Base-by-base conservation (phyloP, 2,888 invertebrate genomes). In the Drosophila phalerata region DNA sequence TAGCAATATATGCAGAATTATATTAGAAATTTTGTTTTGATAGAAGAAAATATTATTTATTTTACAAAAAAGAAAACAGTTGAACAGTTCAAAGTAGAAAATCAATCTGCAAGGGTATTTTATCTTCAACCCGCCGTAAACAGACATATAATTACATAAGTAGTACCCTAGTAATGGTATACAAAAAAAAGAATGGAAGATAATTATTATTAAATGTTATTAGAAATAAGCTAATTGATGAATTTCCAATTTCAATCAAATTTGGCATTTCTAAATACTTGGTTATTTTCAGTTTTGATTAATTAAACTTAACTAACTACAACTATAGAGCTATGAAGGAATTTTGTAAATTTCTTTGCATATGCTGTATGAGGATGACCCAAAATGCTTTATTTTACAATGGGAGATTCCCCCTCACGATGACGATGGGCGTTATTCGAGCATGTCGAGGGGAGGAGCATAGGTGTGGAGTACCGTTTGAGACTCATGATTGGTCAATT, bases 401-500 rank as follows among this genome's bases (percentile, higher is more conserved):
- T 48, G 47, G 42, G 55, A 49, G 11, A 63, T 37, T 43, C 62
- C 52, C 52, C 53, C 48, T 37, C 32, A 52, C 58, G 15, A 56
- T 57, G 47, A 10, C 48, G 57, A 48, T 40, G 66, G 66, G 66
- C 62, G 62, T 62, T 34, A 15, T 49, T 43, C 37, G 19, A 48
- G 25, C 48, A 15, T 37, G 40, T 15, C 40, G 42, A 28, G 19
- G 62, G 67, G 63, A 22, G 67, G 67, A 67, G 63, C 67, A 17
- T 42, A 30, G n/a, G 11, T 32, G 19, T 56, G 17, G n/a, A 56
- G 55, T 56, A 25, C 10, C 37, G 19, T 38, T 45, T 15, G 43
- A 32, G 49, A n/a, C 30, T 51, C 55, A 8, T 51, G 63, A 69
- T 69, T 69, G 69, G 69, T 66, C 45, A 42, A 37, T 42, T 53